Evolutionary conservation across 2,797 vertebrate species (phyloP).

Genomic region (Phrynocephalus vlangalii): DNA sequence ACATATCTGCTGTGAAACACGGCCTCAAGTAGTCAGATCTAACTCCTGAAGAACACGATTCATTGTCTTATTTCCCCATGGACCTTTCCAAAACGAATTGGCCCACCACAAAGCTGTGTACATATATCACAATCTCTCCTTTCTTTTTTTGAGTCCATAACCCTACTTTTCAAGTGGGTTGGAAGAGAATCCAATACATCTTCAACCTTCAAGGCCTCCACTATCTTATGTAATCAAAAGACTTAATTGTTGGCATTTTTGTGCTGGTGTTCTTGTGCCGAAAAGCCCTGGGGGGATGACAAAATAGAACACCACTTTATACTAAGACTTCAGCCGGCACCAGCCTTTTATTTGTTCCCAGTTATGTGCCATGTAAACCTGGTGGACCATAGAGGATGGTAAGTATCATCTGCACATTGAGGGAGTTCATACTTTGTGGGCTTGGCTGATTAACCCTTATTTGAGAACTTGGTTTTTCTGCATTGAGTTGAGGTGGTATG

Average conservation of each 20-base stretch:
- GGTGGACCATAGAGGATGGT: neutral
- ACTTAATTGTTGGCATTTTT: neutral
- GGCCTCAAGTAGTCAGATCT: neutral
- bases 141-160: neutral
- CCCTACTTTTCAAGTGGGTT: neutral
- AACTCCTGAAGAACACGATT: conserved; percentile 12
- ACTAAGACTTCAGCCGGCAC: neutral
- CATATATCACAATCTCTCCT: too few species aligned
- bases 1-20: conserved; percentile 21
- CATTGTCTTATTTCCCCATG: too few species aligned
- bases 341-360: neutral
- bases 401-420: neutral
- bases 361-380: neutral
- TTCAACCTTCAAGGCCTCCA: neutral
- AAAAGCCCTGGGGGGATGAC: neutral
- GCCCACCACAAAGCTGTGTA: neutral
- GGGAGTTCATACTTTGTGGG: neutral
- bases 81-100: too few species aligned
- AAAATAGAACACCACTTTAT: neutral
- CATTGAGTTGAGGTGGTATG: neutral
- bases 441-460: too few species aligned
- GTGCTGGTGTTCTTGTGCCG: neutral
- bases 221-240: neutral
- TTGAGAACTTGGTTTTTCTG: neutral
- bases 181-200: neutral